A percentile compares a stretch with the other conserved stretches of the same genome.
Conservation (phyloP, 2,113 vertebrate species). For the Ophiodon elongatus region DNA sequence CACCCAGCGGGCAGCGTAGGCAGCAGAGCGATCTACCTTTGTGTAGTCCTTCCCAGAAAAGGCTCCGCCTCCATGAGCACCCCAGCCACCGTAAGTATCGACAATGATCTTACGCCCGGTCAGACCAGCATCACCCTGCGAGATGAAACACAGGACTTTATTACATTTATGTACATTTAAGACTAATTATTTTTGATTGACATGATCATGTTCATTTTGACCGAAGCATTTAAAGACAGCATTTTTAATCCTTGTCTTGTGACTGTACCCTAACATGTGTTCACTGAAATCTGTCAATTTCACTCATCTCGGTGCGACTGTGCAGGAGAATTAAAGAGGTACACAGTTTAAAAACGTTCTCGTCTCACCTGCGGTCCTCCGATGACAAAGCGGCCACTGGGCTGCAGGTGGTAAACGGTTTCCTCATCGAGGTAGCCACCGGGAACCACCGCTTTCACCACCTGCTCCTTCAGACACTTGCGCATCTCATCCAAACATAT, state of each 20-base stretch:
- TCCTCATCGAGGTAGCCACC: constrained; percentile 89
- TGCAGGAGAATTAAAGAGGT: background rate
- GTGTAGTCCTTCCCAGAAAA: constrained; percentile 99
- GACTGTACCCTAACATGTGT: background rate
- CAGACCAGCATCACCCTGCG: constrained; percentile 93
- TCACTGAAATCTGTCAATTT: background rate
- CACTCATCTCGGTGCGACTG: background rate
- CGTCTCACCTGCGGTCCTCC: constrained; percentile 93
- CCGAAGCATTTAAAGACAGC: background rate
- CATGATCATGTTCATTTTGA: background rate
- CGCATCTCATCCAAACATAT: constrained; percentile 94
- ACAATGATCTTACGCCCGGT: constrained; percentile 97
- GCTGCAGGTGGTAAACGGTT: constrained; percentile 96
- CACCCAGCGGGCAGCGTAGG: constrained; percentile 96
- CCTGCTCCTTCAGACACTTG: constrained; percentile 90
- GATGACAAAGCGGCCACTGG: constrained; percentile 96
- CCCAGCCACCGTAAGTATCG: constrained; percentile 96
- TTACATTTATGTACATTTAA: background rate
- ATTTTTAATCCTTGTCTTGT: background rate
- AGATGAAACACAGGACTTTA: background rate
- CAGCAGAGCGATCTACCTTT: constrained; percentile 96
- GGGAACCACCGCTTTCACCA: constrained; percentile 93
- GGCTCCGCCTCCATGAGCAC: constrained; percentile 95
- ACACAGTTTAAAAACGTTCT: background rate
- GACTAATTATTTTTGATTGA: background rate